Base-by-base conservation (phyloP, 2,797 vertebrate species). In the Leptoclinus maculatus region DNA sequence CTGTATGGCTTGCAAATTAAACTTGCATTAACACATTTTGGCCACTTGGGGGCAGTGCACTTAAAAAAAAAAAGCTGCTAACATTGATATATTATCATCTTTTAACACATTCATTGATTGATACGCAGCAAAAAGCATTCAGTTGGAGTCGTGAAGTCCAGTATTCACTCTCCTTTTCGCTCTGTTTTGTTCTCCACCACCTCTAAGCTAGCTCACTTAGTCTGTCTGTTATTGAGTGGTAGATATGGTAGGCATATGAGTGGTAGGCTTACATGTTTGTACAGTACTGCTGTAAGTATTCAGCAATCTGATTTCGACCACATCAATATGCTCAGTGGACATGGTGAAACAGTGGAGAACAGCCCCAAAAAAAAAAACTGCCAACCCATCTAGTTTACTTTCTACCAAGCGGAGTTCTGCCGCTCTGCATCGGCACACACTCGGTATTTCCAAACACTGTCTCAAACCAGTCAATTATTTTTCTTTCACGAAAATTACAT, bases 401-500 rank as follows among this genome's bases (percentile, higher is more conserved):
- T 36, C 23, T 41, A 19, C 53, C 27, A n/a, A 25, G 66, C 27
- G 19, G 34, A 1, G n/a, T 41, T 29, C 56, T 17, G 11, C 41
- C 23, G 21, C 34, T 54, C 29, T 29, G 19, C 32, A 51, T 41
- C 19, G 51, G 23, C 34, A 21, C 59, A 29, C 25, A 0, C 38
- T 68, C 51, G 17, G 34, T 3, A 6, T 60, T 47, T 29, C 27
- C 16, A 74, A 39, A 51, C 56, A 49, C 41, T 29, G 11, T 68
- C 77, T 84, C 13, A 58, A 43, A 63, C 49, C 41, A 59, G 59
- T 54, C 62, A 34, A n/a, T 45, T 45, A 19, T 45, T 19, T 19
- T 34, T 71, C 65, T 76, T 63, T 71, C 58, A 71, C 71, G 71
- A 63, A 27, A 71, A 82, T 71, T 39, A 57, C 45, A 47, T 11